phyloP scores from a whole-genome alignment of 2,888 invertebrate genomes.

The Trimorus sp. region DNA sequence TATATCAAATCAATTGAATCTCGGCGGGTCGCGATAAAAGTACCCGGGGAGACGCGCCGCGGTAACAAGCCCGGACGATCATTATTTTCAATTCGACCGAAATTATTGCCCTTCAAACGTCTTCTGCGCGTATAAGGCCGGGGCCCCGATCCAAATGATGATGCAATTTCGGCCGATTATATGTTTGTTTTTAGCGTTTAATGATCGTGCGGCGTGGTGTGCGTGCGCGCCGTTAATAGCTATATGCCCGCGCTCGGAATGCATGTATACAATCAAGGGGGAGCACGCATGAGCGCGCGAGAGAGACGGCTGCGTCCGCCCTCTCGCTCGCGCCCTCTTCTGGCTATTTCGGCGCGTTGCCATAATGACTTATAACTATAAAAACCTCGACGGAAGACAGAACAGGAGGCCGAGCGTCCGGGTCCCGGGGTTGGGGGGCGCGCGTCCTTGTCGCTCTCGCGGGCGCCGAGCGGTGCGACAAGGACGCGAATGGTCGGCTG shows the following conservation, averaged over 20 bases:
- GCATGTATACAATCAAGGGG: constrained; percentile 33
- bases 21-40: constrained; percentile 47
- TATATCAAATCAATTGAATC: constrained; percentile 60
- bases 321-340: constrained; percentile 43
- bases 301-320: neutral
- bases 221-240: constrained; percentile 53
- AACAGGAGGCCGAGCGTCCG: constrained; percentile 58
- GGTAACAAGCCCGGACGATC: constrained; percentile 57
- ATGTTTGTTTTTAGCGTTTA: constrained; percentile 60
- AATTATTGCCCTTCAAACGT: constrained; percentile 61
- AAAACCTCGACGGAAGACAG: constrained; percentile 41
- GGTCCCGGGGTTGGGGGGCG: constrained; percentile 33
- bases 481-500: constrained; percentile 1
- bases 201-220: constrained; percentile 82
- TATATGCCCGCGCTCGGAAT: constrained; percentile 1
- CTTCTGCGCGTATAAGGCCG: constrained; percentile 50
- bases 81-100: constrained; percentile 60
- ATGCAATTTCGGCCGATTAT: constrained; percentile 55
- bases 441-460: constrained; percentile 26
- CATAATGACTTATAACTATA: constrained; percentile 54
- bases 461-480: neutral
- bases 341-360: constrained; percentile 51
- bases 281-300: constrained; percentile 48
- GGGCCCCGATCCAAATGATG: constrained; percentile 49
- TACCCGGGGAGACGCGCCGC: constrained; percentile 34